phyloP scores from a whole-genome alignment of 2,797 vertebrate species.

The Macroramphosus scolopax region DNA sequence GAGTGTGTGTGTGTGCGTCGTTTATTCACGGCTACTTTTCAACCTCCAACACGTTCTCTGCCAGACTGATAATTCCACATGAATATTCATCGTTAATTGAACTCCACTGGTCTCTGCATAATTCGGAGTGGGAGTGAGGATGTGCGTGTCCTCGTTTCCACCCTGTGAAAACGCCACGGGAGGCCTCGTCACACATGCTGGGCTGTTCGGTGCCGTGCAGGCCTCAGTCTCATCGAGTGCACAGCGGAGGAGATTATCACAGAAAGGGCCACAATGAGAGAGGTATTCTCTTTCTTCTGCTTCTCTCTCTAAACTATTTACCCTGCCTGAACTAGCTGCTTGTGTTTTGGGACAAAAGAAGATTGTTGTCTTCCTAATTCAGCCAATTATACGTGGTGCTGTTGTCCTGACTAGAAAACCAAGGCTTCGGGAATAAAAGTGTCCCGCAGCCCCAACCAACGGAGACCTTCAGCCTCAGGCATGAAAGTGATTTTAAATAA shows the following conservation, averaged over 20 bases:
- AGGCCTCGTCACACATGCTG: conserved; percentile 30
- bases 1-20: neutral
- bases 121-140: conserved; percentile 23
- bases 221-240: conserved; percentile 6
- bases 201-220: conserved; percentile 31
- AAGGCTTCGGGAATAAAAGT: too few species aligned
- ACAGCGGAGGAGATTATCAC: conserved; percentile 8
- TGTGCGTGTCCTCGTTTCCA: conserved; percentile 50
- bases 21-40: neutral
- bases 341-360: too few species aligned
- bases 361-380: conserved; percentile 2
- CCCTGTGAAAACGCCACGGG: conserved; percentile 15
- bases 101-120: conserved; percentile 21
- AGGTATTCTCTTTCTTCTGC: conserved; percentile 15
- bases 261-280: neutral
- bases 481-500: too few species aligned
- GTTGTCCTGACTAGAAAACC: too few species aligned
- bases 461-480: too few species aligned
- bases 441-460: too few species aligned
- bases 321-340: conserved; percentile 30
- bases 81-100: conserved; percentile 53
- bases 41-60: conserved; percentile 23
- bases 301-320: conserved; percentile 14
- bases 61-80: conserved; percentile 40
- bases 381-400: conserved; percentile 11